Conservation (phyloP, 2,797 vertebrate species). For the Vultur gryphus region DNA sequence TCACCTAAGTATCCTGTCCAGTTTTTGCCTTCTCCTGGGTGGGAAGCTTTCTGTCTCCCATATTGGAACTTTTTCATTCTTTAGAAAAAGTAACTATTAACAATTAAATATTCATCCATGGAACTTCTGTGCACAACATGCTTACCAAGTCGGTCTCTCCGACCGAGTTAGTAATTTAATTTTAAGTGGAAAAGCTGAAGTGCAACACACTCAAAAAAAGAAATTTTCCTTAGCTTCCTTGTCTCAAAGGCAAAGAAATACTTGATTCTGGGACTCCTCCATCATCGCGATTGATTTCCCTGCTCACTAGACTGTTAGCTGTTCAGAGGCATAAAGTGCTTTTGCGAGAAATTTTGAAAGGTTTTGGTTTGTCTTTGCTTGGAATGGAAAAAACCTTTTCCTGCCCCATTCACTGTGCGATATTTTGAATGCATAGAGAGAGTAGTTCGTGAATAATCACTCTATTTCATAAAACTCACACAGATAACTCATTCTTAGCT, state of each 20-base stretch:
- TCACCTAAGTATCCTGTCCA: background rate
- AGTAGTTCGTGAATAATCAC: conserved; percentile 62
- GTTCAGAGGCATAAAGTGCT: background rate
- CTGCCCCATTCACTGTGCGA: background rate
- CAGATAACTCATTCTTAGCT: conserved; percentile 5
- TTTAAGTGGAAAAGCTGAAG: background rate
- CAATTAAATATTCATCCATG: background rate
- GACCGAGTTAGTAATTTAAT: background rate
- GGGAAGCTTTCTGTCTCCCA: background rate
- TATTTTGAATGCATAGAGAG: conserved; percentile 59
- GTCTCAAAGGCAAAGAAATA: background rate
- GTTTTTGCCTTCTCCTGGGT: background rate
- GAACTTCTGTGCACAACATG: background rate
- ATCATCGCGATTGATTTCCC: background rate
- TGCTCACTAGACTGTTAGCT: background rate
- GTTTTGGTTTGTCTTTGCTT: background rate
- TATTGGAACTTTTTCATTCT: background rate
- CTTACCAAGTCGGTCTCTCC: background rate
- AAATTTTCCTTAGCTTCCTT: background rate
- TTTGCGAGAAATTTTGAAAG: background rate
- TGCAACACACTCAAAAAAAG: background rate
- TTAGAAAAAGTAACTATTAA: background rate
- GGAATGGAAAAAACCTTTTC: background rate
- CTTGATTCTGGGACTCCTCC: background rate
- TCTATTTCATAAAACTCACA: conserved; percentile 20